phyloP scores from a whole-genome alignment of 2,797 vertebrate genomes.

The Erethizon dorsatum region DNA sequence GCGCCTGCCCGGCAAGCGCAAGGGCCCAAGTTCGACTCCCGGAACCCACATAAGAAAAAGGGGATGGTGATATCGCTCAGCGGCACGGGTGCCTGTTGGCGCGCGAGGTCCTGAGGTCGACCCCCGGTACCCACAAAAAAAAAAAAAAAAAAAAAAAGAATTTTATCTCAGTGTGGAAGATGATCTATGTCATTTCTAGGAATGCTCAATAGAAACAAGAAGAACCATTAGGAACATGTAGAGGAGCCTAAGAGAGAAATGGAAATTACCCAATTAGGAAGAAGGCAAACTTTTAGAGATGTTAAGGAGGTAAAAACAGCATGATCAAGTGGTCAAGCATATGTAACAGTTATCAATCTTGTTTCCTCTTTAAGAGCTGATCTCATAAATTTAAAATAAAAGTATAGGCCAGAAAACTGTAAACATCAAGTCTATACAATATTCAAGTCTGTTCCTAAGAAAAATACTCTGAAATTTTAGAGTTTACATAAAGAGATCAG shows the following conservation, averaged over 20 bases:
- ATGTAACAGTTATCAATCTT: neutral
- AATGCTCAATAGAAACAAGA: neutral
- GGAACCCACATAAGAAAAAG: too few relatives aligned
- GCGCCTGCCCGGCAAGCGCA: too few relatives aligned
- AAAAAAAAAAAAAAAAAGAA: neutral
- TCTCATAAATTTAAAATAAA: neutral
- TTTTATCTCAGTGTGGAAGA: constrained; percentile 27
- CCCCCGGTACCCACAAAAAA: too few relatives aligned
- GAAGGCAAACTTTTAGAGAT: constrained; percentile 10
- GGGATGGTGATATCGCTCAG: too few relatives aligned
- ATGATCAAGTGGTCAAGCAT: neutral
- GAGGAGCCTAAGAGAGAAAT: neutral
- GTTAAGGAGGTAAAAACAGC: neutral
- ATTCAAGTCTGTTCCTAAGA: neutral
- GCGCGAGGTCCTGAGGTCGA: too few relatives aligned
- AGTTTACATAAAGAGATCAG: neutral
- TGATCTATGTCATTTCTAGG: neutral
- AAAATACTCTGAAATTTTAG: neutral
- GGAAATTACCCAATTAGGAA: neutral
- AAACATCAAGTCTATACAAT: neutral
- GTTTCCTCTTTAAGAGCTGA: neutral
- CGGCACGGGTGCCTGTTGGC: too few relatives aligned
- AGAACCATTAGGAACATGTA: neutral
- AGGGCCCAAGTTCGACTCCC: too few relatives aligned
- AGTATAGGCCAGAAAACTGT: neutral